Conservation (phyloP, 2,113 vertebrate genomes). For the Myocastor coypus region DNA sequence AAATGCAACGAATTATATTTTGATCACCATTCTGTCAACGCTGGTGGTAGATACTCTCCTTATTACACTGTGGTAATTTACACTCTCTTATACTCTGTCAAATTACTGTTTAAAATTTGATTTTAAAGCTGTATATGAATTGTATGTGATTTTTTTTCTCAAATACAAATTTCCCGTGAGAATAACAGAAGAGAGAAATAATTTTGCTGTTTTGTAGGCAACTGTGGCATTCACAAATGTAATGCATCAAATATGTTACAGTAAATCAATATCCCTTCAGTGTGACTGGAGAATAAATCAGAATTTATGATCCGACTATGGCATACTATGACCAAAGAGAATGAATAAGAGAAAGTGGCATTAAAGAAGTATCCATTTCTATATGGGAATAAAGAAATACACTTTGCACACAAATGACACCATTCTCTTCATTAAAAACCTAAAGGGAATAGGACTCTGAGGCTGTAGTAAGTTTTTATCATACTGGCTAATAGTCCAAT, state of each 20-base stretch:
- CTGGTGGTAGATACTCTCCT: neutral
- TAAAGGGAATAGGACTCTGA: neutral
- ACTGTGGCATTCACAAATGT: slow-evolving; percentile 59
- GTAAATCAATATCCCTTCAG: slow-evolving; percentile 63
- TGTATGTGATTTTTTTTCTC: neutral
- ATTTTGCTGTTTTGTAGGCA: slow-evolving; percentile 57
- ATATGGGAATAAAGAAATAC: neutral
- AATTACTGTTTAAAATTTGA: neutral
- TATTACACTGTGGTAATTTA: neutral
- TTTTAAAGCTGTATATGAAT: neutral
- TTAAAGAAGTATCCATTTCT: slow-evolving; percentile 64
- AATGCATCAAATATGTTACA: slow-evolving; percentile 67
- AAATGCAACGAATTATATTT: neutral
- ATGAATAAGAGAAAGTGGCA: slow-evolving; percentile 36
- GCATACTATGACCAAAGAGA: slow-evolving; percentile 54
- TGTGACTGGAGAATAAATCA: slow-evolving; percentile 74
- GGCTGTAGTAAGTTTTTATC: neutral
- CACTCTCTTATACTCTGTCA: neutral
- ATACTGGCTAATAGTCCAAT: neutral
- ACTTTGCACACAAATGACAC: neutral
- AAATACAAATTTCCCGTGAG: slow-evolving; percentile 43
- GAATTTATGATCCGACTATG: slow-evolving; percentile 63
- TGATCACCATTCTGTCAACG: neutral
- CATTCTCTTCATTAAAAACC: neutral
- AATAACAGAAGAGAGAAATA: slow-evolving; percentile 52